Evolutionary conservation across 2,113 vertebrate species (phyloP).

Genomic region (Gallinago undulata): DNA sequence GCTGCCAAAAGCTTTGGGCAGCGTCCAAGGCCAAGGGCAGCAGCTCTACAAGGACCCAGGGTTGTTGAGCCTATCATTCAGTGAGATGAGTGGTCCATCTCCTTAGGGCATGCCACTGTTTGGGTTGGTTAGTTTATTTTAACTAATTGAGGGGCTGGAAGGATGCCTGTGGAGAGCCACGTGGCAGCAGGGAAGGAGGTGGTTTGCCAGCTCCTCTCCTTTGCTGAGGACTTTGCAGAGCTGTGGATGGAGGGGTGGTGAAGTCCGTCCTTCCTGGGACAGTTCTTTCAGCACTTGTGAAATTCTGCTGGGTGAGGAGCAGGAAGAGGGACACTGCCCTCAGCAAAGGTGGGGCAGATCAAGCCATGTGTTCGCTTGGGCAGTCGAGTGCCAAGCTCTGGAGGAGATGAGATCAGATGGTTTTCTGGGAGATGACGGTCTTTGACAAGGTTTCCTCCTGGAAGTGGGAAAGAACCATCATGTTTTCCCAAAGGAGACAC

Average conservation of each 20-base stretch:
- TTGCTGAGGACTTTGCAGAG: not conserved
- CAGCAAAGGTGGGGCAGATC: not conserved
- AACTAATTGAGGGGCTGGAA: not conserved
- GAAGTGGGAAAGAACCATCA: not conserved
- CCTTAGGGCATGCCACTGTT: accelerated
- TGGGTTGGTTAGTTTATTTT: not conserved
- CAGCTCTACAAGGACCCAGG: not conserved
- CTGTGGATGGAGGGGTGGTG: not conserved
- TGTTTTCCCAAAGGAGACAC: not conserved
- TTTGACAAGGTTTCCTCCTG: not conserved
- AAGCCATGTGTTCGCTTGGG: accelerated
- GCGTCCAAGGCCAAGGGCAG: not conserved
- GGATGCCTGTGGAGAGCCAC: not conserved
- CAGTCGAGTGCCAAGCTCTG: not conserved
- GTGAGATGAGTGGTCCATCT: accelerated
- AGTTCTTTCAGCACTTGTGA: not conserved
- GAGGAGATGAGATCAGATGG: not conserved
- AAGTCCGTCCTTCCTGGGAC: too few relatives aligned
- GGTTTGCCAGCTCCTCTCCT: not conserved
- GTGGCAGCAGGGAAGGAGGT: not conserved
- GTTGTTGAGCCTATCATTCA: not conserved
- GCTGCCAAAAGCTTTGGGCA: not conserved
- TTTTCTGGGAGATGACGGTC: not conserved
- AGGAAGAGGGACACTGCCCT: not conserved
- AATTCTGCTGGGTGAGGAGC: not conserved